Base-by-base conservation (phyloP, 64 coral and sea anemone genomes). In the Orbicella faveolata region DNA sequence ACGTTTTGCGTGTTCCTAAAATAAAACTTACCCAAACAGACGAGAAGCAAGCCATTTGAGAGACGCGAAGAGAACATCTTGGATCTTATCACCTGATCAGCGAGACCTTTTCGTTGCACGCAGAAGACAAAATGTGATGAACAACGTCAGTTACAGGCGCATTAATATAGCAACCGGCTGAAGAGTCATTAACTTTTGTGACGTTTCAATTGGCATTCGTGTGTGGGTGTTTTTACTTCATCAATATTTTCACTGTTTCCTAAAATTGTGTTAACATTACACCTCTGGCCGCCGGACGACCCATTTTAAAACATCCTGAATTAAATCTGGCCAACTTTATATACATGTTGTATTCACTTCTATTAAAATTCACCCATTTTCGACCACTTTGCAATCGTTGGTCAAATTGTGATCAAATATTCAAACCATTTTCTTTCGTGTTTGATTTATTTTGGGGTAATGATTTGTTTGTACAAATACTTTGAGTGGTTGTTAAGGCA, bases 111-210 rank as follows among this genome's bases (percentile, higher is more conserved):
- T 19, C 82, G 64, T 52, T 52, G 13, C 33, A 11, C 6, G 1
- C 21, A 23, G 26, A 21, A 41, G 37, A 51, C 12, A 20, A n/a
- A 15, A 52, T 72, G 51, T 72, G 41, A 54, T 52, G 20, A 70
- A 9, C 25, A 19, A 68, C 82, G 11, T 26, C 82, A 85, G 52
- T 44, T 70, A 48, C 62, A 73, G 23, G 63, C 65, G 23, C 19
- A 72, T 85, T 85, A 72, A 85, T 85, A 72, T 73, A 72, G 63
- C 36, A 85, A 25, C 82, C 53, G 82, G 11, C 70, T 72, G 82
- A 68, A 53, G 21, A 34, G 26, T 65, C 26, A 82, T 82, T 82
- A 82, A 19, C 57, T 59, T 52, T 25, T 72, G 3, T 85, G 64
- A 34, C 65, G 82, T 73, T 25, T 72, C 1, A 52, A 73, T 72